Percentiles rank a stretch among this genome's conserved stretches.
phyloP scores from a whole-genome alignment of 2,888 invertebrate genomes.

The Drosophila acutilabella region DNA sequence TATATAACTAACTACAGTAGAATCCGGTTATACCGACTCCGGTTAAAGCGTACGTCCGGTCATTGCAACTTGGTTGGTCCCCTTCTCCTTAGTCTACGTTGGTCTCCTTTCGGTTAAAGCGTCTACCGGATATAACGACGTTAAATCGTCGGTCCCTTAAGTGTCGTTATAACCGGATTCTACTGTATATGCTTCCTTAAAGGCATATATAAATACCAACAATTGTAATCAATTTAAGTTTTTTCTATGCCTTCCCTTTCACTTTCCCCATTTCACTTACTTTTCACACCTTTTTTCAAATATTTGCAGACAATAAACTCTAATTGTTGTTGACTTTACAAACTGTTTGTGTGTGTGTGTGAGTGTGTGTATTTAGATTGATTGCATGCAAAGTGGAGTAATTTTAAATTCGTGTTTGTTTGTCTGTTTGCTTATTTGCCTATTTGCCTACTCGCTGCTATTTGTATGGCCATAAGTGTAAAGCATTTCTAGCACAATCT shows the following conservation, averaged over 20 bases:
- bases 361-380: constrained; percentile 30
- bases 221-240: not conserved
- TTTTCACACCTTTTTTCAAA: constrained; percentile 17
- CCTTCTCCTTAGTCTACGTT: too few relatives aligned
- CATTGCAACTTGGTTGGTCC: too few relatives aligned
- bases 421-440: constrained; percentile 7
- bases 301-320: constrained; percentile 66
- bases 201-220: not conserved
- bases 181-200: too few relatives aligned
- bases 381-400: constrained; percentile 49
- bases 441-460: not conserved
- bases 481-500: too few relatives aligned
- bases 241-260: not conserved
- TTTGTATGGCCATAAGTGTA: too few relatives aligned
- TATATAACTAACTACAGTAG: not conserved
- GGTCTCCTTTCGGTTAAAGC: too few relatives aligned
- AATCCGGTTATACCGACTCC: too few relatives aligned
- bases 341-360: constrained; percentile 16
- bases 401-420: constrained; percentile 28
- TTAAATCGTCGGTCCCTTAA: too few relatives aligned
- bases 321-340: constrained; percentile 66
- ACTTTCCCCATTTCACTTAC: not conserved
- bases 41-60: too few relatives aligned
- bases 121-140: too few relatives aligned
- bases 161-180: too few relatives aligned